A percentile compares a stretch with the other conserved stretches of the same genome.
These are phyloP conservation scores for Parnassius smintheus DNA, from an alignment of 2,888 invertebrate species.

Conservation along the genomic window DNA sequence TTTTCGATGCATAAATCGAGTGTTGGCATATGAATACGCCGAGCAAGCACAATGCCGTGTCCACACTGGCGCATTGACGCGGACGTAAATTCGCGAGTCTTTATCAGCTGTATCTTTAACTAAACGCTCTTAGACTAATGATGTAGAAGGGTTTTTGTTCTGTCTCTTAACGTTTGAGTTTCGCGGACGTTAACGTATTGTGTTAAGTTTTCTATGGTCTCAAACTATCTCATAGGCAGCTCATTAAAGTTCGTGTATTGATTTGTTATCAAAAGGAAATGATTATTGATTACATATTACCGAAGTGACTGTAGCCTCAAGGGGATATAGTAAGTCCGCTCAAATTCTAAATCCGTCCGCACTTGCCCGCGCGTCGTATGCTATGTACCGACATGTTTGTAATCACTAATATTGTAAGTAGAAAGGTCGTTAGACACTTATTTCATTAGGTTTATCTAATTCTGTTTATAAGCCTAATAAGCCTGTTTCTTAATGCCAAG, in stretches of 20 bases:
- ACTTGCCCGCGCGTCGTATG: no score
- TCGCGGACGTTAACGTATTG: slow-evolving; percentile 24
- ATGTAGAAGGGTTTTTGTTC: slow-evolving; percentile 24
- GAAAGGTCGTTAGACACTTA: no score
- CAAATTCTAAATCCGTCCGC: no score
- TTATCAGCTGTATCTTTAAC: slow-evolving; percentile 56
- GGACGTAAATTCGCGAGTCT: slow-evolving; percentile 56
- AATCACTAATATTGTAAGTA: no score
- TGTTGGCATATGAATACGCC: slow-evolving; percentile 71
- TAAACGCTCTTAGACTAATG: slow-evolving; percentile 42
- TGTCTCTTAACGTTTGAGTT: slow-evolving; percentile 22
- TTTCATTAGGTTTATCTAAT: no score
- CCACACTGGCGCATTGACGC: slow-evolving; percentile 45
- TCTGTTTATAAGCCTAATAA: no score
- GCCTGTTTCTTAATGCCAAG: no score
- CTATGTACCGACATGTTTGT: no score
- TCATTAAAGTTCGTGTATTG: slow-evolving; percentile 22
- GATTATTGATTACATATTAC: no score
- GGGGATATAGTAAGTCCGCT: no score
- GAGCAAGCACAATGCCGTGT: slow-evolving; percentile 58
- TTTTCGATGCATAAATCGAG: slow-evolving; percentile 61
- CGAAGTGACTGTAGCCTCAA: no score
- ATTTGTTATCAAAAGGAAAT: neutral
- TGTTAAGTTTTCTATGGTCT: slow-evolving; percentile 21
- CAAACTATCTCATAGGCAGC: slow-evolving; percentile 22